Percentiles rank a stretch among this genome's conserved stretches.
These are phyloP conservation scores for Neopelma chrysocephalum DNA, from an alignment of 2,797 vertebrate species.

Conservation along the genomic window DNA sequence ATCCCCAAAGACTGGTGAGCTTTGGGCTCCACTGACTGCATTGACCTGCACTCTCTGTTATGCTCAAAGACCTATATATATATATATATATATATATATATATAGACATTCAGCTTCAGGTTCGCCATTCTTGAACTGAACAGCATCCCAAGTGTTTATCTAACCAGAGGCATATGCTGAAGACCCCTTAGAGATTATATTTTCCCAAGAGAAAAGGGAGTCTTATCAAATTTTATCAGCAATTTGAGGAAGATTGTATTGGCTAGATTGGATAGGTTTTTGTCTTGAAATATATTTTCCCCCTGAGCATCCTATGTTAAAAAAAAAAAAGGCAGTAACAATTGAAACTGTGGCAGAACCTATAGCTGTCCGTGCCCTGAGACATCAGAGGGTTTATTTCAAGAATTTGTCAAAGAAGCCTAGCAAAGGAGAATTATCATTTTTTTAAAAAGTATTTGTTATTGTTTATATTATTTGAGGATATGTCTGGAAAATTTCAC, in stretches of 20 bases:
- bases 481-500: constrained; percentile 27
- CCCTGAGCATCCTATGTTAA: neutral
- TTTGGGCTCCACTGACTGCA: neutral
- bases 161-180: neutral
- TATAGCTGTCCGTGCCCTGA: neutral
- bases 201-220: neutral
- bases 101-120: neutral
- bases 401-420: neutral
- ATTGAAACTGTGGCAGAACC: neutral
- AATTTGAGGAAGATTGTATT: neutral
- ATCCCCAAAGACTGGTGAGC: neutral
- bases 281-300: neutral
- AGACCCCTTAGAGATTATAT: neutral
- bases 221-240: neutral
- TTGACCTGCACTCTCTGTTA: neutral
- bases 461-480: constrained; percentile 11
- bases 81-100: neutral
- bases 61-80: neutral
- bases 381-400: neutral
- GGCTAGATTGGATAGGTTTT: neutral
- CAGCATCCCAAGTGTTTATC: neutral
- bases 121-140: neutral
- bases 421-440: neutral
- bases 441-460: neutral
- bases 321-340: neutral